Percentiles rank a stretch among this genome's conserved stretches.
phyloP scores from a whole-genome alignment of 1,140 invertebrate genomes.

The Battus philenor region DNA sequence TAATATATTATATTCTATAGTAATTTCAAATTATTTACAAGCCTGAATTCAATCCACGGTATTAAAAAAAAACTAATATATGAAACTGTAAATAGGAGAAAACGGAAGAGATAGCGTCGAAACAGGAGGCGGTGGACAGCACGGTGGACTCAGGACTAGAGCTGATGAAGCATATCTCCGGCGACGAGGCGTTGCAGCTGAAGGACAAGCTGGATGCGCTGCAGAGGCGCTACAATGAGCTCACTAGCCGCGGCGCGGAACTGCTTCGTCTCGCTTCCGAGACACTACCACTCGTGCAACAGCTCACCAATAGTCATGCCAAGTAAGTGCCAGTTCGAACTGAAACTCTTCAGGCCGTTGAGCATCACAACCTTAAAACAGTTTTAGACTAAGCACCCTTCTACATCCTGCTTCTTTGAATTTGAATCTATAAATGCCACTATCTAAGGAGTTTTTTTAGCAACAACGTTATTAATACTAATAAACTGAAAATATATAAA shows the following conservation, averaged over 20 bases:
- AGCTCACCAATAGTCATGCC: conserved; percentile 94
- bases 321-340: too few species aligned
- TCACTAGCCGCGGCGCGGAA: conserved; percentile 90
- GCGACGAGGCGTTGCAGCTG: conserved; percentile 93
- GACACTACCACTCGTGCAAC: conserved; percentile 93
- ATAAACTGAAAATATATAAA: too few species aligned
- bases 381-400: too few species aligned
- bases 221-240: conserved; percentile 91
- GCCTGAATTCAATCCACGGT: too few species aligned
- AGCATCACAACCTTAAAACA: too few species aligned
- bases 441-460: too few species aligned
- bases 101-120: conserved; percentile 92
- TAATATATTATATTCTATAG: not conserved
- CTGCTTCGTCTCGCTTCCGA: conserved; percentile 91
- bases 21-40: not conserved
- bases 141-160: conserved; percentile 93
- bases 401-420: too few species aligned
- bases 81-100: conserved; percentile 79
- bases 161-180: conserved; percentile 95
- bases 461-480: too few species aligned
- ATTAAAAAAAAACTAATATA: not conserved
- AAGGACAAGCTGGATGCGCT: conserved; percentile 96
- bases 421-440: too few species aligned
- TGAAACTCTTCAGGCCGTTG: too few species aligned
- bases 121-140: conserved; percentile 91